Percentiles rank a stretch among this genome's conserved stretches.
These are phyloP conservation scores for Aradus depressus DNA, from an alignment of 2,888 invertebrate genomes.

Conservation along the genomic window DNA sequence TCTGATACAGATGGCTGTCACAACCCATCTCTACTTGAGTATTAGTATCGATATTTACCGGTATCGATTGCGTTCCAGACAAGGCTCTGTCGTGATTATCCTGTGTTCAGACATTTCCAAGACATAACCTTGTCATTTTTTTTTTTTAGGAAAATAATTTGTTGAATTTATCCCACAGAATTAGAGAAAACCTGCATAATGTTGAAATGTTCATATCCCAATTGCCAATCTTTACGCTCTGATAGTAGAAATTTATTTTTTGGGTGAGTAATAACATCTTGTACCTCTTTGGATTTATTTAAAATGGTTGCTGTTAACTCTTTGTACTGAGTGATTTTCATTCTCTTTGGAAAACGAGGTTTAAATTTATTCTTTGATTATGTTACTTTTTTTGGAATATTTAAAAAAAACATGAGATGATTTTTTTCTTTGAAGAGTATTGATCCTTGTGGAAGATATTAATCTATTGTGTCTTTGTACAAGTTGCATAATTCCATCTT, in stretches of 20 bases:
- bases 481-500: neutral
- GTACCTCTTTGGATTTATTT: constrained; percentile 13
- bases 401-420: neutral
- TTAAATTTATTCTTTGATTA: neutral
- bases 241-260: constrained; percentile 3
- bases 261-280: constrained; percentile 11
- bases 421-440: neutral
- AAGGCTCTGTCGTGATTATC: too few species aligned
- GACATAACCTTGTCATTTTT: too few species aligned
- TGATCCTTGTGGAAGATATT: neutral
- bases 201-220: constrained; percentile 10
- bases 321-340: constrained; percentile 3
- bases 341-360: constrained; percentile 13
- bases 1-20: too few species aligned
- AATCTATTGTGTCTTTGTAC: neutral
- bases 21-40: too few species aligned
- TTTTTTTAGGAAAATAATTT: too few species aligned
- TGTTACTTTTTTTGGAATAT: neutral
- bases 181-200: too few species aligned
- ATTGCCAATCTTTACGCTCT: constrained; percentile 1
- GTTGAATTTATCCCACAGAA: too few species aligned
- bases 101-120: too few species aligned
- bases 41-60: too few species aligned
- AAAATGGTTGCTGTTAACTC: constrained; percentile 2
- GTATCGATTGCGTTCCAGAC: too few species aligned